phyloP scores from a whole-genome alignment of 2,888 invertebrate genomes.

The Drosophila flavopinicola region DNA sequence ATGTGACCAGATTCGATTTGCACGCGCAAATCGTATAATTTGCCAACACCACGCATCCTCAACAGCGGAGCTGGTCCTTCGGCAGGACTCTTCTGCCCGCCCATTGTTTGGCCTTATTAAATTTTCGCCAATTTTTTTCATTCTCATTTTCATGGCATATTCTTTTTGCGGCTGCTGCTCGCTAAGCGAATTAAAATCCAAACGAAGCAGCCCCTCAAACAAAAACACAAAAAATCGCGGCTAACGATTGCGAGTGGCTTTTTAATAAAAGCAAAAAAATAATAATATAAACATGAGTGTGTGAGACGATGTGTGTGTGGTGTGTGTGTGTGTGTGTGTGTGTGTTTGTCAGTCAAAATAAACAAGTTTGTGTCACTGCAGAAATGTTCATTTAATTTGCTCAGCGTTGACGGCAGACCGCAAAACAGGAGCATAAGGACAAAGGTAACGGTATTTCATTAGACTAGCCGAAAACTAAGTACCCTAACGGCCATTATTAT shows the following conservation, averaged over 20 bases:
- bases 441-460: neutral
- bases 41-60: conserved; percentile 38
- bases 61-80: conserved; percentile 39
- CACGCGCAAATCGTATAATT: conserved; percentile 59
- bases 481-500: neutral
- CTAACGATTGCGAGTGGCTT: conserved; percentile 69
- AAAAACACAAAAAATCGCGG: conserved; percentile 68
- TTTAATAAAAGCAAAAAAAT: conserved; percentile 37
- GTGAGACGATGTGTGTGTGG: conserved; percentile 15
- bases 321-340: conserved; percentile 21
- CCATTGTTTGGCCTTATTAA: conserved; percentile 75
- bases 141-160: conserved; percentile 8
- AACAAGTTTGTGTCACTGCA: conserved; percentile 83
- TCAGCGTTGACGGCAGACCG: conserved; percentile 52
- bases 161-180: conserved; percentile 39
- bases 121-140: conserved; percentile 73
- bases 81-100: conserved; percentile 8
- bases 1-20: conserved; percentile 78
- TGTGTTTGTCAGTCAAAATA: conserved; percentile 77
- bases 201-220: conserved; percentile 26
- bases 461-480: conserved; percentile 2
- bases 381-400: conserved; percentile 84
- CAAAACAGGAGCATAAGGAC: conserved; percentile 14
- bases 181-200: conserved; percentile 71
- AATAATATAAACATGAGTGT: conserved; percentile 5